Evolutionary conservation across 2,113 vertebrate genomes (phyloP), one percentile per base, ranked within the genome.

Genomic region (Oreocharis arfaki): DNA sequence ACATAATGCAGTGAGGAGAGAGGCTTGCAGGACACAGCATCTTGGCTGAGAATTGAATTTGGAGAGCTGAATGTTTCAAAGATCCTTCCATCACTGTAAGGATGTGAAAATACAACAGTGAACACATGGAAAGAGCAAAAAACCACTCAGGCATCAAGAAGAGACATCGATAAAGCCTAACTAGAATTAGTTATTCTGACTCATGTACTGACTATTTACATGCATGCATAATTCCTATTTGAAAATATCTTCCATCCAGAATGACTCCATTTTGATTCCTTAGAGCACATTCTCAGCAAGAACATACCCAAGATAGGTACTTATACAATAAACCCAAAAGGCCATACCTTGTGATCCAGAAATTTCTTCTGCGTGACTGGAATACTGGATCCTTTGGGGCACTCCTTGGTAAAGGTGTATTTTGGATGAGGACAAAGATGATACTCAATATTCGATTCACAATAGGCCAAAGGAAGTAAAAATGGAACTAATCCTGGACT

Each of bases 401-500:
- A 75, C 83, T 97, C 78, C 46, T 96, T 98, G 69, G 95, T 96
- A 94, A 97, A 39, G 13, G 84, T 74, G 41, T 99, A 98, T 96
- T 98, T 99, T 86, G 98, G 98, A 94, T 98, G 91, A 75, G 99
- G 97, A 90, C 99, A 99, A 77, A 99, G 97, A 82, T 99, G 98
- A 96, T 98, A 98, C 46, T 99, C 99, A 61, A 97, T 96, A 60
- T 96, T 91, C 41, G 97, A 98, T 97, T 99, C 99, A 42, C 97
- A 92, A 26, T 99, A 99, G 78, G 97, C 91, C 42, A 98, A 97
- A 57, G 97, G 97, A 11, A 39, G 87, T 96, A 97, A 98, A 96
- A 98, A 96, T 9, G 98, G 90, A 95, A 98, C 94, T 55, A 99
- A 87, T 56, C 98, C 98, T 11, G 99, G 99, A 92, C 74, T 95